Conservation (phyloP, 2,113 vertebrate genomes). For the Serinus canaria region DNA sequence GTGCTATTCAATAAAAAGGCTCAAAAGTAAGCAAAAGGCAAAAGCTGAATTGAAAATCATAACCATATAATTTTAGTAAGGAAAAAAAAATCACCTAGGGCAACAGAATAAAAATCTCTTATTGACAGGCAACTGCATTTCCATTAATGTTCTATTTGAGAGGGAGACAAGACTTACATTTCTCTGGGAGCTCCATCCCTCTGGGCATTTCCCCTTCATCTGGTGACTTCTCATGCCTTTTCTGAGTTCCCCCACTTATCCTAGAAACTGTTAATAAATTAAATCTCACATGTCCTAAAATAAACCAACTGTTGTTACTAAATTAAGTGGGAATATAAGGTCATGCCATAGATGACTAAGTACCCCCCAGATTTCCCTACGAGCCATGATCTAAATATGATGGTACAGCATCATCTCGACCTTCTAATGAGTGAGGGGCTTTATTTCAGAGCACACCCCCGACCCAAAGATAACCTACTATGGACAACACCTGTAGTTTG, state of each 20-base stretch:
- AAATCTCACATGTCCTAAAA: conserved; percentile 55
- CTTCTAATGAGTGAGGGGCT: conserved; percentile 73
- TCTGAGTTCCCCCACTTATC: conserved; percentile 52
- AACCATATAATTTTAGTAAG: neutral
- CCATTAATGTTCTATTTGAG: neutral
- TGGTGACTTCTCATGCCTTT: neutral
- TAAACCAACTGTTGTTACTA: conserved; percentile 75
- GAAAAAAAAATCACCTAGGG: neutral
- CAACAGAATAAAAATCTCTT: neutral
- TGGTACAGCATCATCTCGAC: conserved; percentile 74
- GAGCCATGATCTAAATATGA: conserved; percentile 80
- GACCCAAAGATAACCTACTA: neutral
- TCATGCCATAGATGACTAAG: conserved; percentile 81
- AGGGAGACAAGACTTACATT: conserved; percentile 67
- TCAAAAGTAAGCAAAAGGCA: neutral
- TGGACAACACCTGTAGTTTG: neutral
- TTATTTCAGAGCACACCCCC: neutral
- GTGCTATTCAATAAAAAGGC: neutral
- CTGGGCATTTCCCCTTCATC: neutral
- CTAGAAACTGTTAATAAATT: conserved; percentile 63
- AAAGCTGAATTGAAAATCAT: neutral
- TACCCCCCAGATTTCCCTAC: conserved; percentile 53
- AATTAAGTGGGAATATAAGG: conserved; percentile 73
- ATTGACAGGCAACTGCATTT: neutral
- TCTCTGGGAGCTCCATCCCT: neutral